Evolutionary conservation across 2,113 vertebrate species (phyloP).

Genomic region (Crypturellus undulatus): DNA sequence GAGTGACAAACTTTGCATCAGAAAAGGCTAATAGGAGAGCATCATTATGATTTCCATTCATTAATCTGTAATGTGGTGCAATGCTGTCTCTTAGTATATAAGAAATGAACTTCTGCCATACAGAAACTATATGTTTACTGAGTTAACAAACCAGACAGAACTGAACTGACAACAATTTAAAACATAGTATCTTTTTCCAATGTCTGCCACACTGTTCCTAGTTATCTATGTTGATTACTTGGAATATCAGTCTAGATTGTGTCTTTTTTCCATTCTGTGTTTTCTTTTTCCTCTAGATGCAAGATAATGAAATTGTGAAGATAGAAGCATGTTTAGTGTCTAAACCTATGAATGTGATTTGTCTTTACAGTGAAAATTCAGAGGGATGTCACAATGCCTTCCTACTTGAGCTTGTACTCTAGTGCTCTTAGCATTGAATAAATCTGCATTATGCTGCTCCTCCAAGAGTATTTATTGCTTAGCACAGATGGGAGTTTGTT

Average conservation of each 20-base stretch:
- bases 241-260: neutral
- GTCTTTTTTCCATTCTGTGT: neutral
- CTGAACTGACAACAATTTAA: neutral
- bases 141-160: neutral
- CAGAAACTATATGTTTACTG: neutral
- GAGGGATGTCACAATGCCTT: neutral
- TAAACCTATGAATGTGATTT: neutral
- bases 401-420: neutral
- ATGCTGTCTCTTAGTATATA: neutral
- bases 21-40: neutral
- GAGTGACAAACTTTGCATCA: neutral
- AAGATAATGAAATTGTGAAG: fast-evolving
- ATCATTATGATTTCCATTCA: neutral
- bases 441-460: neutral
- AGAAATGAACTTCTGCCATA: neutral
- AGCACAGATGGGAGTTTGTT: neutral
- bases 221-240: neutral
- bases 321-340: neutral
- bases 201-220: neutral
- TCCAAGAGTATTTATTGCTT: neutral
- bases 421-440: neutral
- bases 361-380: neutral
- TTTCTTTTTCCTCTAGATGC: neutral
- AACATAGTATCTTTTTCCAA: neutral
- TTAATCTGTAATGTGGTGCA: neutral